Evolutionary conservation across 2,797 vertebrate species (phyloP).

Genomic region (Amazona ochrocephala): DNA sequence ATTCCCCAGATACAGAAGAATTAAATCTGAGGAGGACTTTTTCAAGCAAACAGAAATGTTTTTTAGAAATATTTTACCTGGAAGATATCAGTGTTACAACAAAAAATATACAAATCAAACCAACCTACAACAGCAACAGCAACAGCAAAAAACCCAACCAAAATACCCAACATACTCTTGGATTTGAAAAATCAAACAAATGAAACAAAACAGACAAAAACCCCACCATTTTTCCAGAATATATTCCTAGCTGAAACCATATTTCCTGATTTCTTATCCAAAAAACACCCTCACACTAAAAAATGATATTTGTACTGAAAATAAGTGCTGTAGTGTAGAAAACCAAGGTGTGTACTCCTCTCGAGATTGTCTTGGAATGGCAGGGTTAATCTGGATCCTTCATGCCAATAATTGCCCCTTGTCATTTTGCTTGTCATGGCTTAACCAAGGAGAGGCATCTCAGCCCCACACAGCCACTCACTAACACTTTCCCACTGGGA

Average conservation of each 20-base stretch:
- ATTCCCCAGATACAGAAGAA: neutral
- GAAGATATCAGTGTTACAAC: neutral
- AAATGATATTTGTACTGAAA: neutral
- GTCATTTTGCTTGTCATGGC: neutral
- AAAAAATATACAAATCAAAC: neutral
- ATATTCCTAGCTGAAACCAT: neutral
- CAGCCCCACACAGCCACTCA: rapidly evolving
- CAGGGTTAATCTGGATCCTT: neutral
- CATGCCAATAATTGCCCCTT: neutral
- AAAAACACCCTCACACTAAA: neutral
- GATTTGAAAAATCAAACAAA: neutral
- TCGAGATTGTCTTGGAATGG: neutral
- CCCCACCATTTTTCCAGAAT: neutral
- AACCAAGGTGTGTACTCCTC: neutral
- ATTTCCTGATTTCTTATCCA: neutral
- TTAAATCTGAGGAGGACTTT: neutral
- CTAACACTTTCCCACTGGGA: neutral
- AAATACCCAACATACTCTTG: neutral
- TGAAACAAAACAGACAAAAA: neutral
- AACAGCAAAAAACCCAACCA: neutral
- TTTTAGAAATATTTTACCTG: neutral
- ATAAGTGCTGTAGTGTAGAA: neutral
- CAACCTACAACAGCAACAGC: neutral
- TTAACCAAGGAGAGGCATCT: neutral
- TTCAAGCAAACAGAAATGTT: neutral